These are phyloP conservation scores for Climacteris rufus DNA, from an alignment of 2,113 vertebrate species.

Conservation along the genomic window DNA sequence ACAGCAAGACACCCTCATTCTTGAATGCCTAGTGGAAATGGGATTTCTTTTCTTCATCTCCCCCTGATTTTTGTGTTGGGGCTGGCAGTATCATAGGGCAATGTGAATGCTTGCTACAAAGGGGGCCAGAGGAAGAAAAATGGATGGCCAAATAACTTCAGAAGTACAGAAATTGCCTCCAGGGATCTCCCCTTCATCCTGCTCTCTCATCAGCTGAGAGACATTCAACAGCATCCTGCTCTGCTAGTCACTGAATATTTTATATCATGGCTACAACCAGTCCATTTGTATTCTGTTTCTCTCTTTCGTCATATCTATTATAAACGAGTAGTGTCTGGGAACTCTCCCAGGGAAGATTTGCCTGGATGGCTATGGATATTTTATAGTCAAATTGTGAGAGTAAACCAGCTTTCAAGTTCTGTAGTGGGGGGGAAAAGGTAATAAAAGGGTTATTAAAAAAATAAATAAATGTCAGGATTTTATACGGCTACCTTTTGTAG, in stretches of 20 bases:
- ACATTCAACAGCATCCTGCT: constrained; percentile 38
- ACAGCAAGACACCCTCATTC: not conserved
- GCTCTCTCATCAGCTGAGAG: constrained; percentile 23
- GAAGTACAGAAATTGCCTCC: not conserved
- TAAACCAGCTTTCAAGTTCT: constrained; percentile 57
- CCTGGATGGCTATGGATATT: constrained; percentile 68
- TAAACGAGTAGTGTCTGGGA: constrained; percentile 67
- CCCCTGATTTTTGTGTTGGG: not conserved
- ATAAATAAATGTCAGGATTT: constrained; percentile 58
- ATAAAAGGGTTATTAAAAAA: constrained; percentile 67
- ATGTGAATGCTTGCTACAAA: not conserved
- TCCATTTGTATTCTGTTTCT: constrained; percentile 69
- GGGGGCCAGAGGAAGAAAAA: not conserved
- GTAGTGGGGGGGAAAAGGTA: constrained; percentile 10
- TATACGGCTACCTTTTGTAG: not conserved
- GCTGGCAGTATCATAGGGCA: not conserved
- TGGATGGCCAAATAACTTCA: constrained; percentile 26
- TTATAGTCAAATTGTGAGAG: constrained; percentile 66
- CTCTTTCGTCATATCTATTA: constrained; percentile 70
- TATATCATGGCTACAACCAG: constrained; percentile 39
- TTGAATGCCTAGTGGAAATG: not conserved
- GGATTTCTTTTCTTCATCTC: not conserved
- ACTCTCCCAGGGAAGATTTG: constrained; percentile 70
- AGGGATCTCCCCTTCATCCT: constrained; percentile 37
- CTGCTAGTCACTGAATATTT: constrained; percentile 63